Base-by-base conservation (phyloP, 2,797 vertebrate species). In the Cygnus olor region DNA sequence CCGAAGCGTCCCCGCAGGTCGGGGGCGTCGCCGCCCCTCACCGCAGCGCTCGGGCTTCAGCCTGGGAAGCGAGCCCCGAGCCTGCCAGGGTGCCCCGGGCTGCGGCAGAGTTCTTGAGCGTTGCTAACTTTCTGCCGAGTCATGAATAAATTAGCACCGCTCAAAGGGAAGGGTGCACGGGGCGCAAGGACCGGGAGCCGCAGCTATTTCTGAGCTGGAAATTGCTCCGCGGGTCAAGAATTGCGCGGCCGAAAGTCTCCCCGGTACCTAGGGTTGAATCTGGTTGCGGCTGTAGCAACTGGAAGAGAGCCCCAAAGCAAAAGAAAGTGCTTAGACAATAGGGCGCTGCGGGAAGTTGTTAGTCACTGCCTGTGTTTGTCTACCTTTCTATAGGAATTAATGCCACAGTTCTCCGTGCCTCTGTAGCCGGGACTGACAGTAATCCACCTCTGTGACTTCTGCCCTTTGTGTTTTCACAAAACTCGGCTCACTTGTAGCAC, bases 341-440 rank as follows among this genome's bases (percentile, higher is more conserved):
- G 85, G 83, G 64, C 89, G 80, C 96, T 74, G 90, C 96, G 79
- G 97, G 97, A 93, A 96, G 96, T 95, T 97, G 89, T 97, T 96
- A 95, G 92, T 93, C 94, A 83, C 85, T 73, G 94, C 22, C 83
- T 89, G 95, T 96, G 95, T 97, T 97, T 98, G 92, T 97, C 96
- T 97, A 97, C 96, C 97, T 97, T 98, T 97, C 97, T 95, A 90
- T 95, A 95, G 97, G 97, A 97, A 98, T 98, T 95, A 97, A 94
- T 77, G 97, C 84, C 95, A 92, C 93, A 42, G 80, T 42, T 93
- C 94, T 96, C 94, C 66, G 63, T 83, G 95, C 93, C 90, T 94
- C 86, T 85, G 74, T 88, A 97, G 94, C 94, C 95, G 42, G 85
- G 88, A 80, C 95, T 95, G 97, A 98, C 97, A 97, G 96, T 96